These are phyloP conservation scores for Nixonia krombeini DNA, from an alignment of 1,140 invertebrate species.

Conservation along the genomic window DNA sequence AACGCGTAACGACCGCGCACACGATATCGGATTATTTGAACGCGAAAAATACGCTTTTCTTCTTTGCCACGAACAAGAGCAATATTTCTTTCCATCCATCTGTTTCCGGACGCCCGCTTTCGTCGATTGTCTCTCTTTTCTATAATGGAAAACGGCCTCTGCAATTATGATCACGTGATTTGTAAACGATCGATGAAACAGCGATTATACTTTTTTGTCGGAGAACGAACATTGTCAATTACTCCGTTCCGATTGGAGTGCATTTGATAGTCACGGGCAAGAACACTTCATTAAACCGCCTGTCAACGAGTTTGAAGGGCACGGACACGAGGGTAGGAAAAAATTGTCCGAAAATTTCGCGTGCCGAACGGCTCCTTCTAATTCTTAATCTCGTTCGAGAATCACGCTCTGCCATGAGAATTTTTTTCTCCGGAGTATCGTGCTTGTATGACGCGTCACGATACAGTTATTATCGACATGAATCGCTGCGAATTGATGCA, in stretches of 20 bases:
- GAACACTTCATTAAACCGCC: slow-evolving; percentile 44
- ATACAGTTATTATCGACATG: slow-evolving; percentile 70
- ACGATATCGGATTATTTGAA: slow-evolving; percentile 51
- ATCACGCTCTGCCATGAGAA: slow-evolving; percentile 53
- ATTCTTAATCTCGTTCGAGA: slow-evolving; percentile 47
- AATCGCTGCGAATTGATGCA: too few species aligned
- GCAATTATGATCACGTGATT: too few species aligned
- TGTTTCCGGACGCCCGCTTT: slow-evolving; percentile 25
- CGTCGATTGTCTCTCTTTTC: too few species aligned
- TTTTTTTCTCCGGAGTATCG: slow-evolving; percentile 56
- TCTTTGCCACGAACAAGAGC: slow-evolving; percentile 23
- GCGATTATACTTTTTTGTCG: too few species aligned
- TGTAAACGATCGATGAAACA: too few species aligned
- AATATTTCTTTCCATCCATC: slow-evolving; percentile 42
- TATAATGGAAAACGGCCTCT: too few species aligned
- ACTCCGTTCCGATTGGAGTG: slow-evolving; percentile 25
- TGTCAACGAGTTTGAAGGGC: slow-evolving; percentile 44
- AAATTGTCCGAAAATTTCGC: slow-evolving; percentile 55
- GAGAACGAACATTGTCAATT: too few species aligned
- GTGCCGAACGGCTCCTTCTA: slow-evolving; percentile 53
- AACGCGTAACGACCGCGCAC: slow-evolving; percentile 44
- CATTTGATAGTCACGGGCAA: slow-evolving; percentile 30
- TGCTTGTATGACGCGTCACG: slow-evolving; percentile 59
- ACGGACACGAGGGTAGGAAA: slow-evolving; percentile 11
- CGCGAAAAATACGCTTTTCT: slow-evolving; percentile 42